A percentile compares a stretch with the other conserved stretches of the same genome.
phyloP scores from a whole-genome alignment of 2,797 vertebrate genomes.

The Distichodus sexfasciatus region DNA sequence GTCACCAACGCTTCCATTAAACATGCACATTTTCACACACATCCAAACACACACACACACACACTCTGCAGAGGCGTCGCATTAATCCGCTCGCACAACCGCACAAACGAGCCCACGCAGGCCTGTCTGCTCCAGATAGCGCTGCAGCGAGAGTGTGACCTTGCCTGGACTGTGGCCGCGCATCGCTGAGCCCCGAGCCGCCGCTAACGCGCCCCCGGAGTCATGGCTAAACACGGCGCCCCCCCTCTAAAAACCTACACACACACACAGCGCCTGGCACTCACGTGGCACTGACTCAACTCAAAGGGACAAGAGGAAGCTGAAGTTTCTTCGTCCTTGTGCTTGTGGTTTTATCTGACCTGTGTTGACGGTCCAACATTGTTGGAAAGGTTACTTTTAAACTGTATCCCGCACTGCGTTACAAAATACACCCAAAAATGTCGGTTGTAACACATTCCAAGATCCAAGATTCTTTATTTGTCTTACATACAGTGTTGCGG shows the following conservation, averaged over 20 bases:
- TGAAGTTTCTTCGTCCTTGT: not conserved
- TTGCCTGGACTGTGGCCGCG: conserved; percentile 38
- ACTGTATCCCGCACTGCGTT: too few species aligned
- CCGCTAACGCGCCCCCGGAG: conserved; percentile 32
- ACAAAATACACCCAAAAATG: too few species aligned
- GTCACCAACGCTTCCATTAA: not conserved
- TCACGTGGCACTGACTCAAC: too few species aligned
- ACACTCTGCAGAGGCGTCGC: too few species aligned
- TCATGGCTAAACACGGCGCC: conserved; percentile 40
- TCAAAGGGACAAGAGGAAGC: not conserved
- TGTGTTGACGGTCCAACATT: too few species aligned
- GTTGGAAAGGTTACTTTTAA: too few species aligned
- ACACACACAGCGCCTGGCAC: too few species aligned
- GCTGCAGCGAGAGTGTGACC: conserved; percentile 10
- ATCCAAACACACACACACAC: too few species aligned
- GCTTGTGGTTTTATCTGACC: not conserved
- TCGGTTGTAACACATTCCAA: too few species aligned
- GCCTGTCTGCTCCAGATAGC: conserved; percentile 44
- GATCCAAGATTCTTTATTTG: too few species aligned
- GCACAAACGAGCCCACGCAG: conserved; percentile 35
- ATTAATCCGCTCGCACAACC: conserved; percentile 22
- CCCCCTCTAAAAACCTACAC: conserved; percentile 51
- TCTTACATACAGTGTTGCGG: too few species aligned
- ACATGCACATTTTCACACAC: too few species aligned
- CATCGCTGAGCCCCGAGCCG: conserved; percentile 54